These are phyloP conservation scores for Takifugu ocellatus DNA, from an alignment of 2,797 vertebrate species.

Conservation along the genomic window DNA sequence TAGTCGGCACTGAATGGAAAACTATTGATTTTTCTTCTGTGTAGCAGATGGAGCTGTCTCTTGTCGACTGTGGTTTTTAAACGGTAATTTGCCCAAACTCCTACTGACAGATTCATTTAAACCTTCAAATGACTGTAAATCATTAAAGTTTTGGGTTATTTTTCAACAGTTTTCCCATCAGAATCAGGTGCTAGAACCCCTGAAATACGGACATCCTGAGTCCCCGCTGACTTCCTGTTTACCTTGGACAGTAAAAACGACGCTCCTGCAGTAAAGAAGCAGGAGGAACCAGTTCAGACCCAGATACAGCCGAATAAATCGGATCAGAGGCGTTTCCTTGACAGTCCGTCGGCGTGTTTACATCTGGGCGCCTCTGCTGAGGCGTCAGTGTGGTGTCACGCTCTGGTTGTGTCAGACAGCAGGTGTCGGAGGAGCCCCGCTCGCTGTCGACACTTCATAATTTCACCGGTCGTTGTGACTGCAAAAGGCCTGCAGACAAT, in stretches of 20 bases:
- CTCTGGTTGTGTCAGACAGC: conserved; percentile 55
- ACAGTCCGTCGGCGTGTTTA: conserved; percentile 37
- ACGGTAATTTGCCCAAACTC: no score
- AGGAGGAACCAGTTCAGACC: conserved; percentile 18
- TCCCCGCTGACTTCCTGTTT: conserved; percentile 53
- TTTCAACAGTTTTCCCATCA: conserved; percentile 1
- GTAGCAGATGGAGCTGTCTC: no score
- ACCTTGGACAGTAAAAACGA: neutral
- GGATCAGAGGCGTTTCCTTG: conserved; percentile 22
- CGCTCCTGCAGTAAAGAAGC: conserved; percentile 3
- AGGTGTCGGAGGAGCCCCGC: conserved; percentile 43
- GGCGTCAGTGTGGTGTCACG: conserved; percentile 53
- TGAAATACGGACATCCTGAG: conserved; percentile 57
- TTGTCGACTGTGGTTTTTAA: no score
- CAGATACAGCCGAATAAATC: conserved; percentile 39
- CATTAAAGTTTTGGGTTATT: no score
- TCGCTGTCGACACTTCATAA: conserved; percentile 26
- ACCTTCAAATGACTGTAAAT: no score
- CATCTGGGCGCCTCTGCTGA: conserved; percentile 33
- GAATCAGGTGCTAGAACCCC: conserved; percentile 26
- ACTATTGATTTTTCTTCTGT: no score
- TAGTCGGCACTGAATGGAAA: no score
- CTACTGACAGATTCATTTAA: no score
- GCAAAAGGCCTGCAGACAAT: conserved; percentile 39
- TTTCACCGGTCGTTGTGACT: conserved; percentile 36